These are phyloP conservation scores for Amphimedon queenslandica DNA, from an alignment of 37 sponge, comb jelly and placozoan species.

Conservation along the genomic window DNA sequence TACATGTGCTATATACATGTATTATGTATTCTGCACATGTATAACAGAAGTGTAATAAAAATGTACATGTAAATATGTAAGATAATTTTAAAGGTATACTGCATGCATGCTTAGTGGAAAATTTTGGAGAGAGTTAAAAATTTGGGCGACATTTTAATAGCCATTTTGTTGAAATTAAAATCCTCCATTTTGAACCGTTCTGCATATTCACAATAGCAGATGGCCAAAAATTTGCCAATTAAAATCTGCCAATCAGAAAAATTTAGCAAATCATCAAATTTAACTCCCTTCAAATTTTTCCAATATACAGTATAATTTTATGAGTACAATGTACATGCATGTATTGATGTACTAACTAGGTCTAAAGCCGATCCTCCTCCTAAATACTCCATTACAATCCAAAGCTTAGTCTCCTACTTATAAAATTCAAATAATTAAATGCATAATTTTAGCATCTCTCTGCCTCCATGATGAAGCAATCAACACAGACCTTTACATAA, in stretches of 20 bases:
- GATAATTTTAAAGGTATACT: too few relatives aligned
- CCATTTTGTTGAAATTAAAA: too few relatives aligned
- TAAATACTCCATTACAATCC: constrained; percentile 97
- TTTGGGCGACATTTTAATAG: too few relatives aligned
- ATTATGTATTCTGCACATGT: constrained; percentile 15
- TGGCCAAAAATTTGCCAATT: too few relatives aligned
- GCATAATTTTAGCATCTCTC: too few relatives aligned
- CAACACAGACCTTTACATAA: constrained; percentile 76
- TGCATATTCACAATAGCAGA: background rate
- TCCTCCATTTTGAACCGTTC: too few relatives aligned
- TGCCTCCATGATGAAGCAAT: background rate
- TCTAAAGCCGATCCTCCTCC: constrained; percentile 96
- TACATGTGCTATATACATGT: too few relatives aligned
- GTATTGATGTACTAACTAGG: constrained; percentile 75
- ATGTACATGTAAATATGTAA: too few relatives aligned
- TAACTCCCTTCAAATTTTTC: too few relatives aligned
- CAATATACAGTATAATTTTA: background rate
- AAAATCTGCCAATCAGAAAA: too few relatives aligned
- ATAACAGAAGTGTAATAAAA: background rate
- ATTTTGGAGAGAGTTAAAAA: too few relatives aligned
- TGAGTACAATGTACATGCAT: background rate
- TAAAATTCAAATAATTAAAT: background rate
- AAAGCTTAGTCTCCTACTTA: constrained; percentile 83
- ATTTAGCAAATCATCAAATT: background rate
- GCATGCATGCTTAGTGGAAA: too few relatives aligned